Percentiles rank a stretch among this genome's conserved stretches.
Conservation (phyloP, 2,113 vertebrate species). For the Cricetomys ansorgei region DNA sequence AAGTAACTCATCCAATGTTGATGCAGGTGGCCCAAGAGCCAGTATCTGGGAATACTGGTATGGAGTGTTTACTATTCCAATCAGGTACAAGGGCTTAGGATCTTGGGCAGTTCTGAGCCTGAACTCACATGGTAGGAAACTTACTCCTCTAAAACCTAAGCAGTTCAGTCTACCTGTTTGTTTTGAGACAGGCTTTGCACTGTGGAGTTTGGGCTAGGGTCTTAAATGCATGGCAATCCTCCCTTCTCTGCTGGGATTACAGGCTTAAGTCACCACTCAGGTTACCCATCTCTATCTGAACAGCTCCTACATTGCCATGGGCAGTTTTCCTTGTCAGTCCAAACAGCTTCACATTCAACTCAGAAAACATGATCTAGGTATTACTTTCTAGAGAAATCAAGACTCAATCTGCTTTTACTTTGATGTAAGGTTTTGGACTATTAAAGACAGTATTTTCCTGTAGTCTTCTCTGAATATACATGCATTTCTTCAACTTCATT, state of each 20-base stretch:
- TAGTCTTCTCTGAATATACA: not conserved
- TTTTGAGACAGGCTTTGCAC: not conserved
- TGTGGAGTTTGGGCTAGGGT: not conserved
- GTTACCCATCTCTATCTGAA: not conserved
- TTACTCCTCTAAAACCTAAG: not conserved
- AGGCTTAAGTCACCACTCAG: not conserved
- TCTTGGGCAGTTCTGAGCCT: not conserved
- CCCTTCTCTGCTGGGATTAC: not conserved
- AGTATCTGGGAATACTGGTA: not conserved
- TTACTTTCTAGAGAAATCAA: slow-evolving; percentile 43
- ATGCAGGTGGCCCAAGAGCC: not conserved
- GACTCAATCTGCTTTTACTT: slow-evolving; percentile 22
- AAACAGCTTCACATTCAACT: not conserved
- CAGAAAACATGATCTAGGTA: not conserved
- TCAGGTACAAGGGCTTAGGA: not conserved
- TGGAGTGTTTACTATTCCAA: not conserved
- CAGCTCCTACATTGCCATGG: not conserved
- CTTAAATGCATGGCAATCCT: not conserved
- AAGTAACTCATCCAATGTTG: not conserved
- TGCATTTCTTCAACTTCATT: slow-evolving; percentile 22
- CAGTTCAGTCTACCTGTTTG: not conserved
- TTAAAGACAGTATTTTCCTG: not conserved
- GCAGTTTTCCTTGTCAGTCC: slow-evolving; percentile 25
- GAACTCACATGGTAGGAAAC: not conserved
- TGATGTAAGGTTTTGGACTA: slow-evolving; percentile 1